phyloP scores from a whole-genome alignment of 2,113 vertebrate species.

The Bubo blakistoni region DNA sequence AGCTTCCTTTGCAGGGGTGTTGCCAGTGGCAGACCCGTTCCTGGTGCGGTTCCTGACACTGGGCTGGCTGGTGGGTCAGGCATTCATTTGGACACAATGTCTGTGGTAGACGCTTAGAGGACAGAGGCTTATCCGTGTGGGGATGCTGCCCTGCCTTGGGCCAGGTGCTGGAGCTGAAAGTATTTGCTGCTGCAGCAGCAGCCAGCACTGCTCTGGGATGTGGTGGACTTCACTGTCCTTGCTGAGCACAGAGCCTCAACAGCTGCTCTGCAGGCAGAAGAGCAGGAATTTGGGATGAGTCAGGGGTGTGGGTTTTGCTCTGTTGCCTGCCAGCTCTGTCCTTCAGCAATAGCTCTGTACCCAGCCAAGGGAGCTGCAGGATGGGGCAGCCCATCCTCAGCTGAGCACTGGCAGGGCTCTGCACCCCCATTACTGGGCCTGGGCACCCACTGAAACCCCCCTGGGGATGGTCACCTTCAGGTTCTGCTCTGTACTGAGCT shows the following conservation, averaged over 20 bases:
- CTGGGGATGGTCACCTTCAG: rapidly evolving
- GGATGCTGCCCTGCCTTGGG: background rate
- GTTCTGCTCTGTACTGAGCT: background rate
- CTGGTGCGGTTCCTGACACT: background rate
- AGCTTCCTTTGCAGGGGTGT: background rate
- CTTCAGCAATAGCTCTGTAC: background rate
- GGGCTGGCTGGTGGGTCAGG: background rate
- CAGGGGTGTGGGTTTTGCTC: background rate
- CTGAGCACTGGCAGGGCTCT: background rate
- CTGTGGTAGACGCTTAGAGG: background rate
- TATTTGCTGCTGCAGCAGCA: rapidly evolving
- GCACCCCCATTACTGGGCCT: background rate
- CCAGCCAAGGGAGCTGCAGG: background rate
- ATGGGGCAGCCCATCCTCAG: background rate
- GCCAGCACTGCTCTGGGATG: background rate
- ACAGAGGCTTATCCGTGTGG: rapidly evolving
- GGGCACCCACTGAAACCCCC: background rate
- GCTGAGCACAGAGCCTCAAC: background rate
- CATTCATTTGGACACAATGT: rapidly evolving
- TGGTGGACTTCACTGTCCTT: background rate
- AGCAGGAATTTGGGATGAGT: background rate
- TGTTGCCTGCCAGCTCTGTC: background rate
- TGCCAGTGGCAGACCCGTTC: background rate
- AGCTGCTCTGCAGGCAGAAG: background rate
- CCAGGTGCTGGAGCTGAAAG: background rate